A percentile compares a stretch with the other conserved stretches of the same genome.
Conservation (phyloP, 2,797 vertebrate genomes). For the Eleutherodactylus coqui region DNA sequence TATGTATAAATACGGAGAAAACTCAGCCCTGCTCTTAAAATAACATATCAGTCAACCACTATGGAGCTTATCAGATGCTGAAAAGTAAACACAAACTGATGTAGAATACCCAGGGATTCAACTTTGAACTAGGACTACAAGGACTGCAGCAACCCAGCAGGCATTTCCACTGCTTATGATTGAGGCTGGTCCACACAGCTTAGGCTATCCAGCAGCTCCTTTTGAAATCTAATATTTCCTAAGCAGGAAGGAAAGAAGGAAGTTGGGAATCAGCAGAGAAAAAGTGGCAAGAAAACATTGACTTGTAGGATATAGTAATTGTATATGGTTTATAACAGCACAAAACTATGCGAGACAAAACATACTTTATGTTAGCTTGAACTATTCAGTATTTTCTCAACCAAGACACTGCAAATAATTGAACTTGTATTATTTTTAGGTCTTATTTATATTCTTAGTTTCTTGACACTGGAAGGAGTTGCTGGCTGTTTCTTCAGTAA, state of each 20-base stretch:
- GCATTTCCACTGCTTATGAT: conserved; percentile 64
- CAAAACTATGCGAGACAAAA: conserved; percentile 45
- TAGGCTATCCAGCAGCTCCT: conserved; percentile 62
- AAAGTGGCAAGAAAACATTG: conserved; percentile 58
- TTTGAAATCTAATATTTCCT: conserved; percentile 69
- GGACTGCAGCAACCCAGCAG: conserved; percentile 62
- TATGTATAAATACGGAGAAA: conserved; percentile 15
- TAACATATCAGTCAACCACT: conserved; percentile 55
- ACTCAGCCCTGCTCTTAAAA: conserved; percentile 45
- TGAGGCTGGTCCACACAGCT: conserved; percentile 67
- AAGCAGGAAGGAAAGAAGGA: conserved; percentile 58
- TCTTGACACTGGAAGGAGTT: background rate
- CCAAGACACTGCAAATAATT: background rate
- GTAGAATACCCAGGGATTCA: conserved; percentile 59
- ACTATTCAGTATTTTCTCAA: conserved; percentile 22
- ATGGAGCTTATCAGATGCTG: conserved; percentile 64
- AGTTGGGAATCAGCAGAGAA: conserved; percentile 58
- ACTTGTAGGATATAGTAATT: conserved; percentile 62
- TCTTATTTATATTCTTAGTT: background rate
- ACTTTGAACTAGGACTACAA: conserved; percentile 65
- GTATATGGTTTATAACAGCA: conserved; percentile 52
- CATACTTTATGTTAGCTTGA: conserved; percentile 16
- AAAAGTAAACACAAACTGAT: conserved; percentile 65
- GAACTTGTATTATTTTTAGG: conserved; percentile 6
- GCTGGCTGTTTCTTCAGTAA: background rate